Evolutionary conservation across 2,888 invertebrate species (phyloP).

Genomic region (Hirtodrosophila duncani): DNA sequence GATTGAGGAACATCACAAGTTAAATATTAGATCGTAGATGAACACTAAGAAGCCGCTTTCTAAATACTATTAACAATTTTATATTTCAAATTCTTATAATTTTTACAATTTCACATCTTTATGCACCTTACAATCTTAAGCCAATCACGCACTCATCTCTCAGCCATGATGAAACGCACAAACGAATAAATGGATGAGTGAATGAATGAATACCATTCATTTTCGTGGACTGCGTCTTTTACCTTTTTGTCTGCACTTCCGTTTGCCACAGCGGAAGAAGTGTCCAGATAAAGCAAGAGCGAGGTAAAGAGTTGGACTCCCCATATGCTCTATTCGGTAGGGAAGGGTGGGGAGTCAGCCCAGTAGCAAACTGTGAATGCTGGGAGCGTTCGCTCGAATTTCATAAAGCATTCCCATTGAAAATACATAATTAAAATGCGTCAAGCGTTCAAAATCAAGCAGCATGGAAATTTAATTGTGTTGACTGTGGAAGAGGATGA

Average conservation of each 20-base stretch:
- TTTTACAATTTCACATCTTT: too few species aligned
- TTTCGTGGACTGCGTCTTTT: constrained; percentile 40
- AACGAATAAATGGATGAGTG: constrained; percentile 19
- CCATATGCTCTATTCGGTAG: too few species aligned
- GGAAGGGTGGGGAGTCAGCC: constrained; percentile 2
- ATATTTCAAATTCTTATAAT: too few species aligned
- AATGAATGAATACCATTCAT: constrained; percentile 63
- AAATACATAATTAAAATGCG: constrained; percentile 72
- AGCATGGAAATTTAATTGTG: constrained; percentile 70
- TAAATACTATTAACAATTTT: too few species aligned
- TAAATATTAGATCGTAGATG: too few species aligned
- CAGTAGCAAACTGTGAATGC: constrained; percentile 16
- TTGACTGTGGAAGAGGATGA: constrained; percentile 35
- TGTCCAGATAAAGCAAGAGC: constrained; percentile 31
- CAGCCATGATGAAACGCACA: too few species aligned
- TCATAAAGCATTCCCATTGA: constrained; percentile 67
- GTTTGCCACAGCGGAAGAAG: constrained; percentile 55
- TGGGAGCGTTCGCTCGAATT: constrained; percentile 45
- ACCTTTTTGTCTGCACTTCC: constrained; percentile 62
- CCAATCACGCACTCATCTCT: too few species aligned
- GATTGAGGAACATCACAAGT: too few species aligned
- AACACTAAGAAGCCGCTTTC: too few species aligned
- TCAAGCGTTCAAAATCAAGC: constrained; percentile 67
- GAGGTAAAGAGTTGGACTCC: not conserved
- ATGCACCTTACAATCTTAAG: too few species aligned